These are phyloP conservation scores for Electrophaes corylata DNA, from an alignment of 2,888 invertebrate species.

Conservation along the genomic window DNA sequence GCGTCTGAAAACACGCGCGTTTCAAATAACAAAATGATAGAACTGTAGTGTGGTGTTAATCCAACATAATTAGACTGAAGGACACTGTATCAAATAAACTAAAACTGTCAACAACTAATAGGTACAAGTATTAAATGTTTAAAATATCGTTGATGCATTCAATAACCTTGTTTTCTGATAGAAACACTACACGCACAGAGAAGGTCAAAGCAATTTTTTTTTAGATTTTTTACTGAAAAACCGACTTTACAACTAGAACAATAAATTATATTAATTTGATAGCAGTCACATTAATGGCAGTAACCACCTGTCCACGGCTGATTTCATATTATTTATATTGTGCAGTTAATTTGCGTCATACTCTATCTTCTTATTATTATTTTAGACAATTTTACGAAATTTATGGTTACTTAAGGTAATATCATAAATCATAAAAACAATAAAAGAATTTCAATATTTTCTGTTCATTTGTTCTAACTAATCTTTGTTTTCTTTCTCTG, in stretches of 20 bases:
- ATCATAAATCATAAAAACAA: background rate
- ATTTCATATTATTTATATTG: conserved; percentile 24
- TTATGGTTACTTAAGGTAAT: background rate
- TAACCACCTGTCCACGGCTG: conserved; percentile 5
- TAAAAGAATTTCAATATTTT: background rate
- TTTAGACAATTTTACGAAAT: background rate
- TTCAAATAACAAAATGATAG: too few species aligned
- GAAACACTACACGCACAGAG: conserved; percentile 2
- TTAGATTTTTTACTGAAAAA: conserved; percentile 13
- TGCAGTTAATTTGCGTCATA: conserved; percentile 43
- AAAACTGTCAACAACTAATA: background rate
- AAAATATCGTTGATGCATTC: conserved; percentile 6
- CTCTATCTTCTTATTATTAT: conserved; percentile 20
- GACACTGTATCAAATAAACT: background rate
- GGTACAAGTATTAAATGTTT: background rate
- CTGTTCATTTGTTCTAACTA: background rate
- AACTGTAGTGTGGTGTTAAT: too few species aligned
- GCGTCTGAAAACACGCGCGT: too few species aligned
- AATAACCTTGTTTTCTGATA: conserved; percentile 9
- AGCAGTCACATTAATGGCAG: conserved; percentile 34
- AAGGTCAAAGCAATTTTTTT: conserved; percentile 10
- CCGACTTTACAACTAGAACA: conserved; percentile 11
- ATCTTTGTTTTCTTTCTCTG: too few species aligned
- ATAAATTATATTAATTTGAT: conserved; percentile 32
- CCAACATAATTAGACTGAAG: background rate